Evolutionary conservation across 2,888 invertebrate genomes (phyloP), one percentile per base, ranked within the genome.

Genomic region (Caenorhabditis sinica): DNA sequence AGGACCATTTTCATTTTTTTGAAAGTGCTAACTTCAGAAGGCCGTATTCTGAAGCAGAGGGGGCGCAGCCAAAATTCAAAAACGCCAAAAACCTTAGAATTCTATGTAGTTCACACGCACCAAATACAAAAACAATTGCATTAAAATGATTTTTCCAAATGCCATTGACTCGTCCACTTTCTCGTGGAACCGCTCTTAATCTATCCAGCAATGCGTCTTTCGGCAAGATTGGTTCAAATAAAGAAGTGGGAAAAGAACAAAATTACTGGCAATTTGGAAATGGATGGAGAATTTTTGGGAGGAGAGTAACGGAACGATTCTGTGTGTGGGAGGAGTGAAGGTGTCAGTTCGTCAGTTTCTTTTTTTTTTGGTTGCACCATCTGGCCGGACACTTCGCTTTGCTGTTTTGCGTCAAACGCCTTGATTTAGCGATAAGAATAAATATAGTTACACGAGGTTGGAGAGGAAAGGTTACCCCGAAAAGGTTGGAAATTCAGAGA

Each of bases 371-470:
- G 30, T 40, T 25, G 30, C 43, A 45, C 8, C 11, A 65, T 20
- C 40, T 25, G 45, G 36, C 61, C 53, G 71, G 71, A 77, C 71
- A 23, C 69, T 77, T 56, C 23, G n/a, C n/a, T 36, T 56, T 15
- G 53, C 23, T 66, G 45, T 75, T 49, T 76, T 76, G 71, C 63
- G 79, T 72, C 79, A 71, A 72, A 79, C 63, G 2, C 71, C 63
- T 69, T 61, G 69, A 63, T 68, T 60, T 43, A 69, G 6, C 53
- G 79, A 79, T 79, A 71, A 79, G 79, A 71, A 43, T 25, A 75
- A 56, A 63, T 56, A 45, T 40, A 20, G 49, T 17, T 28, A 33
- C 45, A 40, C 17, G 13, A 20, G 13, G 2, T 17, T 30, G 43
- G 56, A 15, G 23, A 56, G 71, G 40, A 56, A 20, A 63, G 43